Evolutionary conservation across 2,113 vertebrate species (phyloP).

Genomic region (Aptenodytes forsteri): DNA sequence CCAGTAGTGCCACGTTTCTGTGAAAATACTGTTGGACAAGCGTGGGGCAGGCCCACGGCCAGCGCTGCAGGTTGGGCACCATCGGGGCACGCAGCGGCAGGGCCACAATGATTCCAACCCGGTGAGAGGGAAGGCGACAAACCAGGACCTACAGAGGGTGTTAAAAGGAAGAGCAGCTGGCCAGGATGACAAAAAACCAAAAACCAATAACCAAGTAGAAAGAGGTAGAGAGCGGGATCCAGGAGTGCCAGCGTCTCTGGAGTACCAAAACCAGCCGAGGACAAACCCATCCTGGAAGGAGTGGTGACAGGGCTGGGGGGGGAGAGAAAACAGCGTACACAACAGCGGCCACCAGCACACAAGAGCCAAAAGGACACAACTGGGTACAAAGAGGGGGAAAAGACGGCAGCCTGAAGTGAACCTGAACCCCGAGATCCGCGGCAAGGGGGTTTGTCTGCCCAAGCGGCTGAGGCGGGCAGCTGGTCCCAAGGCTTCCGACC

Average conservation of each 20-base stretch:
- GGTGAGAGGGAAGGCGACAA: not conserved
- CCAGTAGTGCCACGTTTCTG: not conserved
- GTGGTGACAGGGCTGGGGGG: not conserved
- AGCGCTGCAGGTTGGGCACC: not conserved
- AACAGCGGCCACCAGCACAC: rapidly evolving
- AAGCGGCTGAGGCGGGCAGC: not conserved
- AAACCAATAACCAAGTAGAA: too few relatives aligned
- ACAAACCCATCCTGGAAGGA: not conserved
- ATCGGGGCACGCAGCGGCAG: not conserved
- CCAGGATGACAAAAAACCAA: not conserved
- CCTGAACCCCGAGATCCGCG: rapidly evolving
- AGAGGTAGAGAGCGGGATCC: not conserved
- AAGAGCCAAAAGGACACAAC: not conserved
- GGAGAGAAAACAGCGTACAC: not conserved
- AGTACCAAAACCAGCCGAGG: not conserved
- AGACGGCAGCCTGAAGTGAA: not conserved
- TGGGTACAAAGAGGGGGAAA: not conserved
- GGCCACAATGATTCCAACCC: too few relatives aligned
- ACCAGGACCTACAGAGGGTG: not conserved
- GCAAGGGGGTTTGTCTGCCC: not conserved
- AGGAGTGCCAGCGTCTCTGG: not conserved
- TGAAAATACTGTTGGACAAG: not conserved
- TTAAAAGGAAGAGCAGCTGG: too few relatives aligned
- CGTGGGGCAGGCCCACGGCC: not conserved
- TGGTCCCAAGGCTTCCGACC: not conserved